phyloP scores from a whole-genome alignment of 1,140 invertebrate species.

The Cydia amplana region DNA sequence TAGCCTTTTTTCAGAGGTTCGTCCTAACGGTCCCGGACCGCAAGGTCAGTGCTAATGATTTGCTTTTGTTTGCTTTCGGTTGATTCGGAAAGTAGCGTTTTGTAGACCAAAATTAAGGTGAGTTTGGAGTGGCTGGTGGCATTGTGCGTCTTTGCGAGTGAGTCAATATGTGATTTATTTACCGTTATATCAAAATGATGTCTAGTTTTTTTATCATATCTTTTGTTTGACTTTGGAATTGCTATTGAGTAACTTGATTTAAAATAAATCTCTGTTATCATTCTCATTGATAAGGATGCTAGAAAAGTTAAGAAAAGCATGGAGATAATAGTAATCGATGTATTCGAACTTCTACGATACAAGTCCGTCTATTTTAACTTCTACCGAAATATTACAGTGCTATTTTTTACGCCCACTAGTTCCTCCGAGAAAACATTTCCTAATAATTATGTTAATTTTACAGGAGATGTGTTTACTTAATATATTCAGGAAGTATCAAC shows the following conservation, averaged over 20 bases:
- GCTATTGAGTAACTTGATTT: not conserved
- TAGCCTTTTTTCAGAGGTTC: constrained; percentile 22
- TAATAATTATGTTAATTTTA: no score
- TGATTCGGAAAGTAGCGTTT: constrained; percentile 20
- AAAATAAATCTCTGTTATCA: no score
- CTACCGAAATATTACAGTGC: no score
- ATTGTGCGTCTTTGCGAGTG: not conserved
- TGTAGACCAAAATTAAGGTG: not conserved
- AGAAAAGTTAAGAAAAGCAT: no score
- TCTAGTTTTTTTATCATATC: not conserved
- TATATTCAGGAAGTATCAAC: no score
- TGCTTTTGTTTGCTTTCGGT: constrained; percentile 27
- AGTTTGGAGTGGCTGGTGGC: not conserved
- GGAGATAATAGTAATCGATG: no score
- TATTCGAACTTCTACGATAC: no score
- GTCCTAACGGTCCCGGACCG: constrained; percentile 19
- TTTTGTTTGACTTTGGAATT: not conserved
- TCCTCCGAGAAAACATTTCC: no score
- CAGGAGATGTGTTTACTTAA: no score
- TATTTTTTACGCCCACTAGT: no score
- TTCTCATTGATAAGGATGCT: no score
- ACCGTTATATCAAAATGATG: constrained; percentile 7
- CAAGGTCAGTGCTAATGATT: constrained; percentile 31
- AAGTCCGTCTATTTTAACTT: no score
- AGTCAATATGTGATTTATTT: constrained; percentile 17